Evolutionary conservation across 1,140 invertebrate genomes (phyloP), one percentile per base, ranked within the genome.

Genomic region (Microplitis demolitor): DNA sequence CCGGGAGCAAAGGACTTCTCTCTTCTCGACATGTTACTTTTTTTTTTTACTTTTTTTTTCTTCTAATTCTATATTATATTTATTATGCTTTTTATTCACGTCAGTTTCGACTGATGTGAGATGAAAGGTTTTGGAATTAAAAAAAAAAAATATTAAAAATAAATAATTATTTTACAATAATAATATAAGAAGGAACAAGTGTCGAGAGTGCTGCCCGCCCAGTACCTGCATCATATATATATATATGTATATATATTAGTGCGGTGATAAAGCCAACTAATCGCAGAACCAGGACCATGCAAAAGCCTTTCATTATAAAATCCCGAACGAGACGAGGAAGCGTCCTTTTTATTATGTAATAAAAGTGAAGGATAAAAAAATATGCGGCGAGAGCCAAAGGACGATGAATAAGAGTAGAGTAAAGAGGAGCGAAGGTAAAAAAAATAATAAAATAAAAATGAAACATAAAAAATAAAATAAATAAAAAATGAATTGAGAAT

Each of bases 401-500:
- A 34, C 58, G 72, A 76, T 71, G 73, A 54, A 16, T 9, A 31
- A 54, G 58, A 63, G 50, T 66, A 68, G 31, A 54, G 72, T 56
- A 62, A 9, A 62, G 54, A 33, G 24, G 31, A 62, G 24, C 60
- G 60, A 62, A n/a, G 45, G 53, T 13, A 56, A 11, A 56, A 56
- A n/a, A 56, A 24, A 24, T 13, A 24, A 13, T 6, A n/a, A 14
- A 56, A 56, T 13, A 14, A 16, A 37, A 60, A 4, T 9, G 14
- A 60, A 60, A 14, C 14, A 11, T 24, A 60, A n/a, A 60, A 58
- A 70, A 72, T 71, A 39, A 53, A 67, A 72, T 39, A 74, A 71
- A 75, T 71, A 69, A 76, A 73, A 51, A 66, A 61, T 70, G 45
- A 69, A 78, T 77, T 74, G 60, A 39, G 70, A 79, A 79, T 79